phyloP scores from a whole-genome alignment of 92 coral and sea anemone genomes.

The Micromussa lordhowensis region DNA sequence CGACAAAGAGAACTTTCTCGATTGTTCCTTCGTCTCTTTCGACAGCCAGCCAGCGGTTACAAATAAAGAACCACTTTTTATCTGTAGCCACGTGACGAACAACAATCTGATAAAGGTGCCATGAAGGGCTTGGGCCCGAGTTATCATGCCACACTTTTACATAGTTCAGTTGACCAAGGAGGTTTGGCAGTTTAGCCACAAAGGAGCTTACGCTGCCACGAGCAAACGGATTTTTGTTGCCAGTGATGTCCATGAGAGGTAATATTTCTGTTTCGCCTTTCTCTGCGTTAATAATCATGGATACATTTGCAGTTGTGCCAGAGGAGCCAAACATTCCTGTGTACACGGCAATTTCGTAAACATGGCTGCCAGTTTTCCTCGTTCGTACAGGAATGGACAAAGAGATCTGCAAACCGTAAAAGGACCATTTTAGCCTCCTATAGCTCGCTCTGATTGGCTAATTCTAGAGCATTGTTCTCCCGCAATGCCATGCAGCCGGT shows the following conservation, averaged over 20 bases:
- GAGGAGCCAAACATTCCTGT: constrained; percentile 83
- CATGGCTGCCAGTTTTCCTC: constrained; percentile 44
- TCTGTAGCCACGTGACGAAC: constrained; percentile 74
- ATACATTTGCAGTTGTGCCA: constrained; percentile 89
- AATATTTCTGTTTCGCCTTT: constrained; percentile 67
- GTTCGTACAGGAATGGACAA: constrained; percentile 34
- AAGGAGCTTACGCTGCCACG: constrained; percentile 76
- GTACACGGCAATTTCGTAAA: constrained; percentile 79
- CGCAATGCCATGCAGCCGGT: too few relatives aligned
- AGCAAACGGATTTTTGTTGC: constrained; percentile 55
- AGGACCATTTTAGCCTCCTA: neutral
- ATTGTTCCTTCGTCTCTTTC: constrained; percentile 83
- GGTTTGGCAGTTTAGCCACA: constrained; percentile 57
- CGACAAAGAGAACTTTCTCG: constrained; percentile 64
- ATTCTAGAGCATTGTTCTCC: too few relatives aligned
- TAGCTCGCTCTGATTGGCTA: too few relatives aligned
- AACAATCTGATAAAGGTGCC: constrained; percentile 76
- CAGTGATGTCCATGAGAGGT: constrained; percentile 64
- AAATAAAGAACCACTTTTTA: constrained; percentile 73
- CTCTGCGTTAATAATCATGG: constrained; percentile 72
- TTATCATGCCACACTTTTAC: constrained; percentile 89
- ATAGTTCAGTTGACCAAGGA: constrained; percentile 74
- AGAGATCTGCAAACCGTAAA: constrained; percentile 14
- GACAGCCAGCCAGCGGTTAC: constrained; percentile 87
- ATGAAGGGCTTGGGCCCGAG: constrained; percentile 77